Evolutionary conservation across 2,797 vertebrate species (phyloP).

Genomic region (Tinamus major): DNA sequence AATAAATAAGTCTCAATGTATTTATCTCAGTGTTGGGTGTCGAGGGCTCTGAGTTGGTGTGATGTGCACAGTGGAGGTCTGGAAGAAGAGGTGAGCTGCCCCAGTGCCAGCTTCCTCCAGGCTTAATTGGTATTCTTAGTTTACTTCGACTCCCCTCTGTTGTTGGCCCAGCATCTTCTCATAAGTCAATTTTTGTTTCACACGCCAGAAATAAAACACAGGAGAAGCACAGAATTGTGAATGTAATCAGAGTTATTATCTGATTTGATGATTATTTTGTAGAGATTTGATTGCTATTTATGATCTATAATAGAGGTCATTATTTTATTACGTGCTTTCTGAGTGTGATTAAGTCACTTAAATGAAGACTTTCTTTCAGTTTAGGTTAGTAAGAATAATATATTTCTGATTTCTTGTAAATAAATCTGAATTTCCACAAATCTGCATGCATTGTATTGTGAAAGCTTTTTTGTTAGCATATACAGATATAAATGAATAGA

Average conservation of each 20-base stretch:
- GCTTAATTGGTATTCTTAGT: slow-evolving; percentile 46
- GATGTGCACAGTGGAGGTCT: background rate
- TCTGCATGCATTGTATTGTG: slow-evolving; percentile 40
- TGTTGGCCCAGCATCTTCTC: slow-evolving; percentile 64
- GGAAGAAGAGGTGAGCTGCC: slow-evolving; percentile 21
- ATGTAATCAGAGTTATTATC: slow-evolving; percentile 82
- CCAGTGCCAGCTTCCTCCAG: slow-evolving; percentile 47
- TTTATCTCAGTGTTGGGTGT: background rate
- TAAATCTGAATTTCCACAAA: slow-evolving; percentile 65
- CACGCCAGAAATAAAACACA: slow-evolving; percentile 74
- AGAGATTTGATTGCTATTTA: slow-evolving; percentile 79
- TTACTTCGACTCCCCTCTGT: slow-evolving; percentile 24
- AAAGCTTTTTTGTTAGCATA: slow-evolving; percentile 54
- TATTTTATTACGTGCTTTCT: slow-evolving; percentile 79
- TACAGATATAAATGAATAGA: slow-evolving; percentile 57
- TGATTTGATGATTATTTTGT: slow-evolving; percentile 81
- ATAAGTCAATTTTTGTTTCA: slow-evolving; percentile 66
- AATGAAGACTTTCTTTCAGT: slow-evolving; percentile 77
- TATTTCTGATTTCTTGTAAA: slow-evolving; percentile 77
- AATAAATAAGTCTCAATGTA: background rate
- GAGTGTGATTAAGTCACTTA: slow-evolving; percentile 79
- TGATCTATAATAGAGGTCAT: slow-evolving; percentile 79
- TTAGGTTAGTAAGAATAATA: slow-evolving; percentile 76
- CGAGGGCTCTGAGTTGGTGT: background rate
- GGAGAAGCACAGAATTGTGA: slow-evolving; percentile 69